Base-by-base conservation (phyloP, 2,888 invertebrate genomes). In the Serripes groenlandicus region DNA sequence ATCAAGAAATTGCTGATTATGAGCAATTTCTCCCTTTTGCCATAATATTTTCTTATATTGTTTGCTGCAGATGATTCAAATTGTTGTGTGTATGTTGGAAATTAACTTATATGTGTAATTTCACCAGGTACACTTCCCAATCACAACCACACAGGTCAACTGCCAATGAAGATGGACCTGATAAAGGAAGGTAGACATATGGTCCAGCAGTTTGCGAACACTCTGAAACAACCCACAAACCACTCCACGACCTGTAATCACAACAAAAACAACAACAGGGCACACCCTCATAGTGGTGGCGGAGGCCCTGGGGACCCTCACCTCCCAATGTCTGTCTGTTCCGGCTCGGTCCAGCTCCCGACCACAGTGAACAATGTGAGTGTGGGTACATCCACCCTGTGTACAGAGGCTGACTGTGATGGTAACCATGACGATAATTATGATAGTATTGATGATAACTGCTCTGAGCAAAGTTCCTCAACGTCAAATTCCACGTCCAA, bases 381-480 rank as follows among this genome's bases (percentile, higher is more conserved):
- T 68, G 91, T 92, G 7, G 92, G 92, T 18, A 92, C 93, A 5
- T 91, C 92, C 0, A 91, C 91, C 0, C 86, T 89, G 37, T 86
- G 84, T 49, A 73, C 78, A 15, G 94, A 94, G 73, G 92, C 92
- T 0, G 93, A 93, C 76, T 93, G 92, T 90, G 92, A 91, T 78
- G 92, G 90, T 69, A 90, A 92, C 80, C 89, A 90, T 74, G 93
- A 93, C 64, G 93, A 93, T 60, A 92, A 92, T 83, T 92, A 92
- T 82, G 94, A 94, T 85, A 93, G 93, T 80, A 91, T 92, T 58
- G 94, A 94, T 78, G 94, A 94, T 86, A 93, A 94, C 84, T 95
- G 95, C 83, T 95, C 95, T 26, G 95, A 95, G 85, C 93, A 95
- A 78, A 95, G 95, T 75, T 95, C 95, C 54, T 95, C 95, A 52